Percentiles rank a stretch among this genome's conserved stretches.
These are phyloP conservation scores for Clarias macrocephalus DNA, from an alignment of 2,113 vertebrate genomes.

Conservation along the genomic window DNA sequence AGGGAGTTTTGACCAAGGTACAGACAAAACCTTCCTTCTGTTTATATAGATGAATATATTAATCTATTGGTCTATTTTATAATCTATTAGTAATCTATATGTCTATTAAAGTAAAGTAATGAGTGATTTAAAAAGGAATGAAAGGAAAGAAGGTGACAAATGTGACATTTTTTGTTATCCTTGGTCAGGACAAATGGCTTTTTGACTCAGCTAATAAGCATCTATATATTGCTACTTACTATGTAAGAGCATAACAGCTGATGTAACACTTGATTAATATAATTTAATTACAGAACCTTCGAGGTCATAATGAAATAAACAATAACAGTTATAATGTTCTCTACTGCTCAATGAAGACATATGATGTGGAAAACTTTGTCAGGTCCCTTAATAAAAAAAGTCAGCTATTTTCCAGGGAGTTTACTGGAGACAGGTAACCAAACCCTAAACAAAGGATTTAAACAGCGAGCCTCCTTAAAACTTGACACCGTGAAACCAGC, in stretches of 20 bases:
- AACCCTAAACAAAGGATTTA: conserved; percentile 62
- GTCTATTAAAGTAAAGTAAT: not conserved
- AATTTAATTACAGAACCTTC: not conserved
- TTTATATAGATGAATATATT: no score
- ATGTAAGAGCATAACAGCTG: not conserved
- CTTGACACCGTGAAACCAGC: conserved; percentile 68
- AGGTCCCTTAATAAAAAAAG: conserved; percentile 43
- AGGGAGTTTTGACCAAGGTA: no score
- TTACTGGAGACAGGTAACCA: conserved; percentile 65
- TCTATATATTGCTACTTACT: not conserved
- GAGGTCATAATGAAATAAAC: not conserved
- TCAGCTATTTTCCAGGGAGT: conserved; percentile 63
- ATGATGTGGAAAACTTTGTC: conserved; percentile 37
- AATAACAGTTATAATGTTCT: not conserved
- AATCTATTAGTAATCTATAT: no score
- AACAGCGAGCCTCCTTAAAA: conserved; percentile 63
- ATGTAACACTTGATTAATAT: not conserved
- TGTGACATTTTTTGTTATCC: not conserved
- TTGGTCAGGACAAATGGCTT: not conserved
- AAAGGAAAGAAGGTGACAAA: not conserved
- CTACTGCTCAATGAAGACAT: not conserved
- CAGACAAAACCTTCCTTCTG: no score
- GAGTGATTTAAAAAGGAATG: not conserved
- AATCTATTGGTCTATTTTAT: no score
- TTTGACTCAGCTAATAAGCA: not conserved